Evolutionary conservation across 2,797 vertebrate genomes (phyloP).

Genomic region (Eutrigla gurnardus): DNA sequence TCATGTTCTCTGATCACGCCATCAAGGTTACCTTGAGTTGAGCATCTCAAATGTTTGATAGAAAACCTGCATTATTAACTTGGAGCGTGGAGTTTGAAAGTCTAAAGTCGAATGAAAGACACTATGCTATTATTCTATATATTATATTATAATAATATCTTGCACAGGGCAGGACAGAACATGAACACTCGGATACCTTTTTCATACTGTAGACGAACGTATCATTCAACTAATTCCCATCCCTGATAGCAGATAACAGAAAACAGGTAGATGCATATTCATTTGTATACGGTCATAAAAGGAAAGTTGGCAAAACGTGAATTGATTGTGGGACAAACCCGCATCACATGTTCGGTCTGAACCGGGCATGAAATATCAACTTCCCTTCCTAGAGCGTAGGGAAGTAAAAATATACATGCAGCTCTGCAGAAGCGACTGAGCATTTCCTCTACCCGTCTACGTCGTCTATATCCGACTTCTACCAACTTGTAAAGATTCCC

Average conservation of each 20-base stretch:
- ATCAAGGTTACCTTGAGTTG: neutral
- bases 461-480: neutral
- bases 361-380: conserved; percentile 33
- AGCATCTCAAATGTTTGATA: neutral
- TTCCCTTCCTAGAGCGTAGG: conserved; percentile 1
- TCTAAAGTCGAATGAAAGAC: neutral
- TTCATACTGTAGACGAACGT: neutral
- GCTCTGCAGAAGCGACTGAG: neutral
- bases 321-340: conserved; percentile 20
- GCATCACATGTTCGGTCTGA: conserved; percentile 31
- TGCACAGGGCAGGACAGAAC: neutral
- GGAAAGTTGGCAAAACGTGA: neutral
- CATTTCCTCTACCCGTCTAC: conserved; percentile 1
- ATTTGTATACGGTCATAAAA: neutral
- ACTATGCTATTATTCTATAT: neutral
- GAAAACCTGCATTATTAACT: neutral
- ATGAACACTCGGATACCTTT: neutral
- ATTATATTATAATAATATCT: neutral
- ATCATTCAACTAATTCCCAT: neutral
- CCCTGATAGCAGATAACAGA: neutral
- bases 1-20: neutral
- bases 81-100: neutral
- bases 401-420: conserved; percentile 19
- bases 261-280: conserved; percentile 7
- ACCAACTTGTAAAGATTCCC: conserved; percentile 16